Conservation (phyloP, 2,888 invertebrate species). For the Drosophila subquinaria region DNA sequence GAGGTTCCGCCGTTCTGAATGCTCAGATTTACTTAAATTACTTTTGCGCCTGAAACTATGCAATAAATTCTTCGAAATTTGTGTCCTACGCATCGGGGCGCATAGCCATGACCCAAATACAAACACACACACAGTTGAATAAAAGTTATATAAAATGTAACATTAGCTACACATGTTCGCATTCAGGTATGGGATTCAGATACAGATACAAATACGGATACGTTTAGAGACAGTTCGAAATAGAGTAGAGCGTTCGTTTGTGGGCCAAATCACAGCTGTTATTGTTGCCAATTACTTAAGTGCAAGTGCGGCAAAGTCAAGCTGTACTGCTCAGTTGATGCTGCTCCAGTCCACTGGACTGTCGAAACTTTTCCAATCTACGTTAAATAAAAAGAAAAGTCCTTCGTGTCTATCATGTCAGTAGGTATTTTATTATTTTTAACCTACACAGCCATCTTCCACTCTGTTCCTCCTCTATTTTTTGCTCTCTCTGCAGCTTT, state of each 20-base stretch:
- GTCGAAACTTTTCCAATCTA: slow-evolving; percentile 83
- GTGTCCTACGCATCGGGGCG: slow-evolving; percentile 44
- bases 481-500: slow-evolving; percentile 17
- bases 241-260: slow-evolving; percentile 15
- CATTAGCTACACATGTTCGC: slow-evolving; percentile 67
- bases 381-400: slow-evolving; percentile 82
- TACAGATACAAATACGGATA: slow-evolving; percentile 1
- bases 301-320: slow-evolving; percentile 67
- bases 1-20: slow-evolving; percentile 19
- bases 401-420: slow-evolving; percentile 82
- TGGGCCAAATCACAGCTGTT: slow-evolving; percentile 62
- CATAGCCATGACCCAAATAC: slow-evolving; percentile 64
- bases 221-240: slow-evolving; percentile 9
- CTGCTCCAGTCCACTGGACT: slow-evolving; percentile 59
- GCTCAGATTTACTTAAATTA: slow-evolving; percentile 75
- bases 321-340: slow-evolving; percentile 20
- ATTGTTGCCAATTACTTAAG: slow-evolving; percentile 63
- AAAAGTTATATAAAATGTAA: slow-evolving; percentile 66
- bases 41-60: slow-evolving; percentile 74
- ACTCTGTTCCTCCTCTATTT: background rate
- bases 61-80: slow-evolving; percentile 71
- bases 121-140: slow-evolving; percentile 16
- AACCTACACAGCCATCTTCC: slow-evolving; percentile 54
- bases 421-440: slow-evolving; percentile 81
- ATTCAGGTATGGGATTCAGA: slow-evolving; percentile 24